phyloP scores from a whole-genome alignment of 2,113 vertebrate species.

The Tautogolabrus adspersus region DNA sequence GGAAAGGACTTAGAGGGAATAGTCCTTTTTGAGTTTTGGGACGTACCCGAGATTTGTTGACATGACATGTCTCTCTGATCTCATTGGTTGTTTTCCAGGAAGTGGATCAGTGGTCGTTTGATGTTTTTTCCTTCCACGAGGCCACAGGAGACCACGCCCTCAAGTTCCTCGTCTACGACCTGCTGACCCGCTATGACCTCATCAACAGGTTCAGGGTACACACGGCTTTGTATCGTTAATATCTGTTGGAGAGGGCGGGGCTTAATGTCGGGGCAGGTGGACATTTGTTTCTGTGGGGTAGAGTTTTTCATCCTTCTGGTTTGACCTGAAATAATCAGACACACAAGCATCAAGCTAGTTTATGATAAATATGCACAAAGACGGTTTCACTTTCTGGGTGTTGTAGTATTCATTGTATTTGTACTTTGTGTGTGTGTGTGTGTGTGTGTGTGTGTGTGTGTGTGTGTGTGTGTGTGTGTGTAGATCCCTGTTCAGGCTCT shows the following conservation, averaged over 20 bases:
- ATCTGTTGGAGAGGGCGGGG: neutral
- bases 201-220: conserved; percentile 96
- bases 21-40: too few relatives aligned
- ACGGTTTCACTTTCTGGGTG: too few relatives aligned
- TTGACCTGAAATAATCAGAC: too few relatives aligned
- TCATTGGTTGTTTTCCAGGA: conserved; percentile 82
- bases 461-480: neutral
- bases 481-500: conserved; percentile 95
- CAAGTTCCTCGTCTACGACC: conserved; percentile 98
- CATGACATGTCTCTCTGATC: neutral
- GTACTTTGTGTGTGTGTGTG: too few relatives aligned
- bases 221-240: conserved; percentile 21
- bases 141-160: conserved; percentile 95
- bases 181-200: conserved; percentile 98
- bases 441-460: neutral
- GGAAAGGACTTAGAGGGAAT: too few relatives aligned
- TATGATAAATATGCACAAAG: too few relatives aligned
- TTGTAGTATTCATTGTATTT: too few relatives aligned
- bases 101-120: conserved; percentile 98
- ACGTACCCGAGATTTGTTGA: too few relatives aligned
- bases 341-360: too few relatives aligned
- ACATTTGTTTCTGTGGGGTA: too few relatives aligned
- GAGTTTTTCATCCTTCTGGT: too few relatives aligned
- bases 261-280: neutral
- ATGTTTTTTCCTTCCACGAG: conserved; percentile 95